Evolutionary conservation across 2,888 invertebrate species (phyloP).

Genomic region (Euphydryas editha): DNA sequence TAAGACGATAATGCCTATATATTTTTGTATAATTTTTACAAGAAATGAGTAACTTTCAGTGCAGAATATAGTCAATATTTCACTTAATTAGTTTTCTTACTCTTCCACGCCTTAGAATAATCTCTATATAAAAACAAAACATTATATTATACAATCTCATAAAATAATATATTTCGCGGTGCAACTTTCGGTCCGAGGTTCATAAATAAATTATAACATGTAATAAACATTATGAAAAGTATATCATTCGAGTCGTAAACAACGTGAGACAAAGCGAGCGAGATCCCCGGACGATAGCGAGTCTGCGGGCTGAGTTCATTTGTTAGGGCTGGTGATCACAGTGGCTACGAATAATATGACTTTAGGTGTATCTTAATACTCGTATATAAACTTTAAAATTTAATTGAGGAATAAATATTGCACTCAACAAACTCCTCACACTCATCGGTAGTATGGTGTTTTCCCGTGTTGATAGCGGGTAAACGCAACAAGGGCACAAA

Average conservation of each 20-base stretch:
- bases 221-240: slow-evolving; percentile 17
- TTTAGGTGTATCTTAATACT: neutral
- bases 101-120: no score
- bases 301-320: slow-evolving; percentile 24
- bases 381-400: no score
- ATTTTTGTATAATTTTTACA: no score
- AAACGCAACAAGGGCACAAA: no score
- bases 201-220: slow-evolving; percentile 12
- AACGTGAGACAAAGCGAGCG: slow-evolving; percentile 23
- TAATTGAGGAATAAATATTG: no score
- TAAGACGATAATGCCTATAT: no score
- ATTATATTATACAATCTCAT: neutral
- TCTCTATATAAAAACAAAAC: neutral
- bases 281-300: slow-evolving; percentile 26
- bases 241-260: slow-evolving; percentile 23
- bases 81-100: no score
- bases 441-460: no score
- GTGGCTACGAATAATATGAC: neutral
- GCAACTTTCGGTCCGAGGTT: neutral
- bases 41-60: no score
- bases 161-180: neutral
- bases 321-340: slow-evolving; percentile 12
- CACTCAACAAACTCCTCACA: no score
- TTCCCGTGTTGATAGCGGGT: no score
- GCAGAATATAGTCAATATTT: no score